phyloP scores from a whole-genome alignment of 2,888 invertebrate genomes.

The Stratiomys singularior region DNA sequence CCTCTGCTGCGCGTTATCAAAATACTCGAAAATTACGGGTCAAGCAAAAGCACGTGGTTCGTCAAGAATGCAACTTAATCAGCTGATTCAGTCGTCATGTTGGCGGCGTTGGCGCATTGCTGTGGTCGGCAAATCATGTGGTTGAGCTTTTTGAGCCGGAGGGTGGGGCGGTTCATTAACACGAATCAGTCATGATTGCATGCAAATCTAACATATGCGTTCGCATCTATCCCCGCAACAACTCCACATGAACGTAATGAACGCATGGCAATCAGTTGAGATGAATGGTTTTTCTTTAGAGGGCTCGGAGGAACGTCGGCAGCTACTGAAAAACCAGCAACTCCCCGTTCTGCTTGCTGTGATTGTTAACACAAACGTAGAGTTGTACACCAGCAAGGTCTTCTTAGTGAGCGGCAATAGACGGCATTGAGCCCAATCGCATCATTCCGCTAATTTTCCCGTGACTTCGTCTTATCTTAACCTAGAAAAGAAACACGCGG shows the following conservation, averaged over 20 bases:
- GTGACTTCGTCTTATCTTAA: no score
- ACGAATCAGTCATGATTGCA: no score
- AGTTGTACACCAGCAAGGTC: conserved; percentile 32
- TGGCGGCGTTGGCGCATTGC: background rate
- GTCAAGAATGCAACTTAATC: background rate
- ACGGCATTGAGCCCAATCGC: conserved; percentile 33
- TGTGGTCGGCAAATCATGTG: background rate
- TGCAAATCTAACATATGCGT: no score
- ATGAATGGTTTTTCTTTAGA: background rate
- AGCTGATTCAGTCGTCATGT: conserved; percentile 2
- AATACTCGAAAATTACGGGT: no score
- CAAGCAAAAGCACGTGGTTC: conserved; percentile 19
- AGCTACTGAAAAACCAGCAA: background rate
- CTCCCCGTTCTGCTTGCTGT: background rate
- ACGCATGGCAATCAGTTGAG: background rate
- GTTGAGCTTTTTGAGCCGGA: conserved; percentile 13
- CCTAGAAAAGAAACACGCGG: no score
- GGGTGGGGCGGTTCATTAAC: background rate
- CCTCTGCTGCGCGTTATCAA: no score
- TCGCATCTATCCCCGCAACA: no score
- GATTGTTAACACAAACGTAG: conserved; percentile 11
- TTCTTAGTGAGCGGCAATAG: conserved; percentile 8
- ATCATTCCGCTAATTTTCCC: conserved; percentile 10
- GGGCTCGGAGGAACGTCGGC: background rate
- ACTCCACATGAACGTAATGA: no score